These are phyloP conservation scores for Pseudorasbora parva DNA, from an alignment of 2,113 vertebrate species.

Conservation along the genomic window DNA sequence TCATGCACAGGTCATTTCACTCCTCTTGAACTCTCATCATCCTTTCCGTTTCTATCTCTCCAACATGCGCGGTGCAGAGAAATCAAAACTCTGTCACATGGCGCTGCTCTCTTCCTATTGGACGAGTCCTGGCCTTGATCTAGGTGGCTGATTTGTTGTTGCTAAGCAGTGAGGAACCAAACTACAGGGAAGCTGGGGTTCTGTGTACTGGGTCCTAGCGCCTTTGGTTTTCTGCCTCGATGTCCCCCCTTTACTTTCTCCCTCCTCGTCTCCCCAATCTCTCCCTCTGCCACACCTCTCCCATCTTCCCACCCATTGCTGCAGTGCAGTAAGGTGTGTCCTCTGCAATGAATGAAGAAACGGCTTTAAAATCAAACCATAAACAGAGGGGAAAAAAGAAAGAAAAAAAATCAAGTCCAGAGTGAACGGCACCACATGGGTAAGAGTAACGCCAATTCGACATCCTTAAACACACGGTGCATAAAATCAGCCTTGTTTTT, in stretches of 20 bases:
- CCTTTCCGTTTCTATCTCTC: conserved; percentile 35
- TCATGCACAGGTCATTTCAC: background rate
- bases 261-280: background rate
- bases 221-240: conserved; percentile 40
- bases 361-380: conserved; percentile 38
- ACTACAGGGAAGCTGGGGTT: conserved; percentile 61
- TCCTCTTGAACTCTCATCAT: conserved; percentile 23
- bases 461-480: background rate
- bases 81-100: conserved; percentile 80
- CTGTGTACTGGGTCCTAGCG: conserved; percentile 72
- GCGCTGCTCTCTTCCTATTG: conserved; percentile 68
- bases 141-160: conserved; percentile 78
- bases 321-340: conserved; percentile 75
- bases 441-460: background rate
- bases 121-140: conserved; percentile 59
- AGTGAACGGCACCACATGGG: background rate
- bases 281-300: background rate
- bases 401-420: conserved; percentile 30
- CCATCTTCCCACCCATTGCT: conserved; percentile 69
- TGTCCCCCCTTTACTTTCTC: conserved; percentile 25
- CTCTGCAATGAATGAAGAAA: conserved; percentile 60
- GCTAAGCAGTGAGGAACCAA: conserved; percentile 81
- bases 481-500: background rate
- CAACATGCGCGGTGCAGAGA: conserved; percentile 60
- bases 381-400: conserved; percentile 42